Percentiles rank a stretch among this genome's conserved stretches.
Conservation (phyloP, 2,113 vertebrate genomes). For the Macroglossus sobrinus region DNA sequence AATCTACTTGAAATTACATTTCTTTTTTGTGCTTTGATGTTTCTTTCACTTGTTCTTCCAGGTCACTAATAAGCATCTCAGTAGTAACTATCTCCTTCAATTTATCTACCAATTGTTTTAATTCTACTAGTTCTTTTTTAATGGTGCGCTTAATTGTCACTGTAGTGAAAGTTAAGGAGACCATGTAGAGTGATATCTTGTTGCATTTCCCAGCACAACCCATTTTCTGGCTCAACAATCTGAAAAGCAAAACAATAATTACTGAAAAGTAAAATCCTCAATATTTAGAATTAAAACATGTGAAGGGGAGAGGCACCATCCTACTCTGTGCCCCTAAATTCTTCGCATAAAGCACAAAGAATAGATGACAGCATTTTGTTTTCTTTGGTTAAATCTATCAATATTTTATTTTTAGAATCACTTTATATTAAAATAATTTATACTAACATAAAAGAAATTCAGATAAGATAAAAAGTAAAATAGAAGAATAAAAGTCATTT, state of each 20-base stretch:
- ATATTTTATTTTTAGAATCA: no score
- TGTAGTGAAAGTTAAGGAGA: neutral
- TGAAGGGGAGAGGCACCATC: no score
- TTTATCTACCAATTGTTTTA: neutral
- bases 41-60: neutral
- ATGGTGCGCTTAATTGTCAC: neutral
- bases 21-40: neutral
- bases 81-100: neutral
- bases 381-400: no score
- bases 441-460: no score
- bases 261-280: neutral
- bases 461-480: no score
- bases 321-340: no score
- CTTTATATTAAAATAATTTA: no score
- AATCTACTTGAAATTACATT: neutral
- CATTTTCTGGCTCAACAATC: neutral
- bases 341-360: no score
- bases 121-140: neutral
- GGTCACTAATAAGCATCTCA: neutral
- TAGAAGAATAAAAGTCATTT: no score
- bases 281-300: no score
- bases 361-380: neutral
- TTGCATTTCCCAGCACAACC: neutral
- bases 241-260: neutral
- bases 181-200: neutral